These are phyloP conservation scores for Noctua janthe DNA, from an alignment of 2,888 invertebrate genomes.

Conservation along the genomic window DNA sequence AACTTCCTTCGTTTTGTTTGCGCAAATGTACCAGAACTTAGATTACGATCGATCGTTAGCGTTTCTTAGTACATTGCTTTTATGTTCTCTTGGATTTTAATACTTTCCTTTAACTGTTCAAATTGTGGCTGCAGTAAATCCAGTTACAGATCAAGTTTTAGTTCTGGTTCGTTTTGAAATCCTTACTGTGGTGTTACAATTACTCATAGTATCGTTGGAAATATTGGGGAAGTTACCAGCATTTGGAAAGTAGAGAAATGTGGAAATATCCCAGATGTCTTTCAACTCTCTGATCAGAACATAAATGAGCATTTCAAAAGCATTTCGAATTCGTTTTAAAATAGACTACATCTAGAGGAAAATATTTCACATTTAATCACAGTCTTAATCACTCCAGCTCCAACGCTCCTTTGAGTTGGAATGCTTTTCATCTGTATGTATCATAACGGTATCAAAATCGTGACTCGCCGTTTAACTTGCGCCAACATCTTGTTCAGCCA, in stretches of 20 bases:
- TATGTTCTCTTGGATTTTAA: conserved; percentile 56
- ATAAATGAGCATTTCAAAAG: conserved; percentile 29
- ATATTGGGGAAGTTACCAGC: background rate
- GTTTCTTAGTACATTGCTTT: conserved; percentile 65
- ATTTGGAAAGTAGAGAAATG: conserved; percentile 6
- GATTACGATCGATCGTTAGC: conserved; percentile 71
- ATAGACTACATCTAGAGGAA: conserved; percentile 36
- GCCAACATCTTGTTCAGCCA: conserved; percentile 67
- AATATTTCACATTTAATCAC: conserved; percentile 39
- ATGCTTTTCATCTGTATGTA: conserved; percentile 65
- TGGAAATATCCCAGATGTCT: conserved; percentile 19
- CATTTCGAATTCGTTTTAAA: conserved; percentile 28
- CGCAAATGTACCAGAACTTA: conserved; percentile 73
- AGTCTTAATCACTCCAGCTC: conserved; percentile 40
- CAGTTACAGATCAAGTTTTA: conserved; percentile 18
- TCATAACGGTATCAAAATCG: conserved; percentile 76
- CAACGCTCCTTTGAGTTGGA: conserved; percentile 55
- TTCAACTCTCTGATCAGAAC: conserved; percentile 7
- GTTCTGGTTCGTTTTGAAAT: conserved; percentile 9
- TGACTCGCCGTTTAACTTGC: conserved; percentile 73
- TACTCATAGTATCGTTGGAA: background rate
- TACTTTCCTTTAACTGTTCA: conserved; percentile 55
- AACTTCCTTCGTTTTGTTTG: conserved; percentile 77
- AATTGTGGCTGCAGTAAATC: conserved; percentile 31
- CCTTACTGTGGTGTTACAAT: background rate